Percentiles rank a stretch among this genome's conserved stretches.
phyloP scores from a whole-genome alignment of 2,797 vertebrate species.

The Nothura maculosa region DNA sequence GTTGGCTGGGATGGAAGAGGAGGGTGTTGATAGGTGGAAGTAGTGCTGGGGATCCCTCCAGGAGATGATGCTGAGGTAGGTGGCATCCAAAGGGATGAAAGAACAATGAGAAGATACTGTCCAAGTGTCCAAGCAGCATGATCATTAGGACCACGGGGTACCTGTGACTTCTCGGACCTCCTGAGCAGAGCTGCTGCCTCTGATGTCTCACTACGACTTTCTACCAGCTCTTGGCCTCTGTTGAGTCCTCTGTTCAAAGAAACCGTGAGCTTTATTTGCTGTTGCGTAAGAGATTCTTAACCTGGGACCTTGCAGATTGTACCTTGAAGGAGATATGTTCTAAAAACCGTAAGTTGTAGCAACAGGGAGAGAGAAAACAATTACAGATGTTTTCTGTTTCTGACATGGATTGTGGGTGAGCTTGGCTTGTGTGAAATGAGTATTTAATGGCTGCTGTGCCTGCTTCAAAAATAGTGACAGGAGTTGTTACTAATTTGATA shows the following conservation, averaged over 20 bases:
- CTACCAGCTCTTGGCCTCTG: neutral
- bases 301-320: neutral
- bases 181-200: neutral
- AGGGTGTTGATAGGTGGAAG: constrained; percentile 1
- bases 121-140: neutral
- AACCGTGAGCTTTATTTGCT: neutral
- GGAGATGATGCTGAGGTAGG: neutral
- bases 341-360: constrained; percentile 23
- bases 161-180: neutral
- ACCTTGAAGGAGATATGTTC: neutral
- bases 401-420: neutral
- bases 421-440: neutral
- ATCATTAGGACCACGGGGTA: neutral
- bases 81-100: neutral
- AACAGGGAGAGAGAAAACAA: neutral
- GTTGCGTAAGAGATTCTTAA: constrained; percentile 40
- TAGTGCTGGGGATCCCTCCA: neutral
- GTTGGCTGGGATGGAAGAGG: neutral
- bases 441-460: constrained; percentile 53
- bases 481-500: constrained; percentile 71
- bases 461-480: constrained; percentile 55
- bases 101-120: neutral
- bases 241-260: neutral
- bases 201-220: neutral
- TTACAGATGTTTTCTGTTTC: rapidly evolving